phyloP scores from a whole-genome alignment of 2,888 invertebrate species.

The Bhutanitis thaidina region DNA sequence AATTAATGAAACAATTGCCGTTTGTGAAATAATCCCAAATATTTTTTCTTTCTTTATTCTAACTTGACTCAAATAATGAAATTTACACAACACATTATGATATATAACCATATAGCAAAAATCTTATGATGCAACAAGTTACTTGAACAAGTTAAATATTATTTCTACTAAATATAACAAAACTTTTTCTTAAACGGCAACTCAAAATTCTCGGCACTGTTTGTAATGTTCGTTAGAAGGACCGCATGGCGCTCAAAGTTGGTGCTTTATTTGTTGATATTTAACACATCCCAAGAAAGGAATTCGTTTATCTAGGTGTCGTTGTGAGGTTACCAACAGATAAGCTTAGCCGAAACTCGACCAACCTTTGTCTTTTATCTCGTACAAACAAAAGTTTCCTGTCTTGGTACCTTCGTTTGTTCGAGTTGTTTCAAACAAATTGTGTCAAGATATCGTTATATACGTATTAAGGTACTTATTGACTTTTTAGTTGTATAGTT shows the following conservation, averaged over 20 bases:
- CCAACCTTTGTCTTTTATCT: constrained; percentile 74
- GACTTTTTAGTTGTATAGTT: constrained; percentile 27
- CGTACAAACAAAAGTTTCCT: constrained; percentile 72
- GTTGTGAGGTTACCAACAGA: constrained; percentile 53
- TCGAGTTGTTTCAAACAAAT: constrained; percentile 40
- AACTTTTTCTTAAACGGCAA: not conserved
- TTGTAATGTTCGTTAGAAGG: constrained; percentile 18
- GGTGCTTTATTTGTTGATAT: constrained; percentile 57
- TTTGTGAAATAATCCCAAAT: too few relatives aligned
- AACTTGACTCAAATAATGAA: not conserved
- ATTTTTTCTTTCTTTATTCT: too few relatives aligned
- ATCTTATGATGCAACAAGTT: not conserved
- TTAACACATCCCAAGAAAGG: constrained; percentile 65
- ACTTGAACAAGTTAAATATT: not conserved
- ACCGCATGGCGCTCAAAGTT: constrained; percentile 29
- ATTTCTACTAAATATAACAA: too few relatives aligned
- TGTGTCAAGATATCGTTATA: constrained; percentile 45
- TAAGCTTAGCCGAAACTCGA: constrained; percentile 61
- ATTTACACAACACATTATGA: not conserved
- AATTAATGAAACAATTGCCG: too few relatives aligned
- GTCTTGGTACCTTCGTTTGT: constrained; percentile 41
- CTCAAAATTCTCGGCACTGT: constrained; percentile 15
- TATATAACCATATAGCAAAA: not conserved
- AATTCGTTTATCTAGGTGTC: constrained; percentile 68
- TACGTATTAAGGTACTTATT: constrained; percentile 37